Evolutionary conservation across 2,113 vertebrate genomes (phyloP), one percentile per base, ranked within the genome.

Genomic region (Nothocercus nigrocapillus): DNA sequence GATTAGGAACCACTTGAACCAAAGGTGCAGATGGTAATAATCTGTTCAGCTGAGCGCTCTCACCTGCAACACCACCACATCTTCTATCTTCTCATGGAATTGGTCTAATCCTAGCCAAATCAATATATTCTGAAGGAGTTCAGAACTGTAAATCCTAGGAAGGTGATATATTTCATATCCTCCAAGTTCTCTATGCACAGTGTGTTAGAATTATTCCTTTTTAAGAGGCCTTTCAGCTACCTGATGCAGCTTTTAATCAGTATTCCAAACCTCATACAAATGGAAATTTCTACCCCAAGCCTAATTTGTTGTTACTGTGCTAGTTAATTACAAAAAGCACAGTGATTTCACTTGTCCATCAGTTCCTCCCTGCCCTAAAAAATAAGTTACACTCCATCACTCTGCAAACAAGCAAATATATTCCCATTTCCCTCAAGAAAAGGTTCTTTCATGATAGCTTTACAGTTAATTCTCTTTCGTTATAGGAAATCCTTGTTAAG

Each of bases 401-500:
- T 72, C 5, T 19, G n/a, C 7, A 69, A 87, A 47, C 15, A 87
- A 73, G 27, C 12, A 83, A 68, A 59, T 36, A 56, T 67, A 80
- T 74, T 34, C 9, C 4, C 62, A 40, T 84, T 93, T 91, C 8
- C 47, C 53, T 67, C n/a, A 40, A 68, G 13, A 63, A 93, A 72
- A 86, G 12, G 7, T 76, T 90, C 94, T 88, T 87, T 54, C 20
- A 25, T 34, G 2, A 73, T 22, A 95, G 19, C 59, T 94, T 96
- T 94, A 82, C 32, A 82, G 82, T 97, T 94, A 94, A 74, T 93
- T 66, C 40, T 91, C 82, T 97, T 97, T 97, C 84, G 92, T 96
- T 97, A 94, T 15, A 88, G 82, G 79, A 97, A 97, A 85, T 68
- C 68, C 44, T 94, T 70, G 12, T 93, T 92, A 64, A 92, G 93